Conservation (phyloP, 2,888 invertebrate genomes). For the Allacma fusca region DNA sequence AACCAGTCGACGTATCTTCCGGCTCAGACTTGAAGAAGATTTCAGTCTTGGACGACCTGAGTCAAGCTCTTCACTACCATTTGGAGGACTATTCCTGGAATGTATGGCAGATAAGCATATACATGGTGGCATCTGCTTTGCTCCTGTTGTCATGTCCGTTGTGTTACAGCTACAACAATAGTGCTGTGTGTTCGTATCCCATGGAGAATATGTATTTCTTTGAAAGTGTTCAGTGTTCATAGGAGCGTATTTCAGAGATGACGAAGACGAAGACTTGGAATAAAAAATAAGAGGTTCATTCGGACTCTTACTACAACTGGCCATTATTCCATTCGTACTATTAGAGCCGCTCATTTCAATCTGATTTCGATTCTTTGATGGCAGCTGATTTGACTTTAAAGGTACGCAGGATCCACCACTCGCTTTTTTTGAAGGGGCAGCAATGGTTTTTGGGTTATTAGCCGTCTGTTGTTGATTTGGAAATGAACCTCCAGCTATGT, state of each 20-base stretch:
- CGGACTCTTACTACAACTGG: conserved; percentile 13
- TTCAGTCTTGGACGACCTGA: conserved; percentile 35
- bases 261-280: conserved; percentile 5
- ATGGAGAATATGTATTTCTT: conserved; percentile 20
- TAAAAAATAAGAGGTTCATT: conserved; percentile 17
- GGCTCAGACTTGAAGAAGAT: conserved; percentile 54
- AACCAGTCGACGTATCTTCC: conserved; percentile 58
- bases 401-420: neutral
- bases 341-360: neutral
- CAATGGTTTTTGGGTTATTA: conserved; percentile 5
- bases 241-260: neutral
- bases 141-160: neutral
- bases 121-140: conserved; percentile 22
- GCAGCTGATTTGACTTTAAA: neutral
- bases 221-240: neutral
- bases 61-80: conserved; percentile 9
- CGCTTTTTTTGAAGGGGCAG: conserved; percentile 6
- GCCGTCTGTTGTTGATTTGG: conserved; percentile 9
- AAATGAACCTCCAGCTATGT: neutral
- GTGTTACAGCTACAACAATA: conserved; percentile 17
- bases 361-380: conserved; percentile 2
- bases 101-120: conserved; percentile 9
- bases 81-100: conserved; percentile 13
- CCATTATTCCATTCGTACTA: neutral
- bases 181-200: conserved; percentile 11